Base-by-base conservation (phyloP, 1,140 invertebrate species). In the Capitella teleta region DNA sequence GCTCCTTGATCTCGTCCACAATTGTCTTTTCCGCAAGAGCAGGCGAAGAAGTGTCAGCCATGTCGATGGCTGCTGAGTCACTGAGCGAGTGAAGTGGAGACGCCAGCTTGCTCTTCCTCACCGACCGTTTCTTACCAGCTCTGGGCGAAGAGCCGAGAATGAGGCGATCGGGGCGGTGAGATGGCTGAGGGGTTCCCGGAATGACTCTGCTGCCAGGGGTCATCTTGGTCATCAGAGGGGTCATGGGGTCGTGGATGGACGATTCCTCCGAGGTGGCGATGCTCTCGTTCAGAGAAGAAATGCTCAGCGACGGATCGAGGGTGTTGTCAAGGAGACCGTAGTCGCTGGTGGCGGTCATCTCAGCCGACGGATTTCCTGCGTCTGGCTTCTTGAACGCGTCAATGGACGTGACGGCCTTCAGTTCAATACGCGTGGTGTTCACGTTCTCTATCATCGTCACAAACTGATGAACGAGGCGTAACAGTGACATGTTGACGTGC, bases 371-470 rank as follows among this genome's bases (percentile, higher is more conserved):
- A n/a, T n/a, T n/a, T n/a, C n/a, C n/a, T n/a, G n/a, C n/a, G n/a
- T n/a, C n/a, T n/a, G n/a, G n/a, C n/a, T n/a, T n/a, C n/a, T n/a
- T 32, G 30, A 10, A 32, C 30, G 8, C n/a, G n/a, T 32, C n/a
- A 32, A n/a, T 32, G 6, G 42, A 44, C 8, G 16, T n/a, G 12
- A 18, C 37, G 51, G 77, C 72, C 52, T 74, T 69, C 42, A 96
- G 74, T 59, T 93, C 89, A 60, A 84, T 83, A 65, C 90, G 85
- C 1, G 91, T 94, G 62, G 93, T 87, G 62, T 91, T 89, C 3
- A 94, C 88, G 73, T 95, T 96, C 70, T 92, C 87, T 72, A 95
- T 93, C 88, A 97, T 94, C 54, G 91, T 93, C 56, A 84, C 87
- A 56, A 98, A 92, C 74, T 98, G 93, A 76, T 96, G 90, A 32